Conservation (phyloP, 2,888 invertebrate species). For the Hirtodrosophila trivittata region DNA sequence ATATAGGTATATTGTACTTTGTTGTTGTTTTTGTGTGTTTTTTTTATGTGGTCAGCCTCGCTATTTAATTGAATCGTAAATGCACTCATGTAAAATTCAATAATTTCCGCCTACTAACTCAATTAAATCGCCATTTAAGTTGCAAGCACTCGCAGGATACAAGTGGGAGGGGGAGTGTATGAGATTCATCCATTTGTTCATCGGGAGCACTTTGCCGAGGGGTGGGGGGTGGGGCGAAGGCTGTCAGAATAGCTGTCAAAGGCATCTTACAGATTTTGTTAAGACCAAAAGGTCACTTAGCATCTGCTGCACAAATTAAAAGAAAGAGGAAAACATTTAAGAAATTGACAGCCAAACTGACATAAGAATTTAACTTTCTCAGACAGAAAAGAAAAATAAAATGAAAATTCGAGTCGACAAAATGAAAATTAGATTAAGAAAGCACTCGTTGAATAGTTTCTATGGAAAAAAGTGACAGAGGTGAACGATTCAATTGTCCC, state of each 20-base stretch:
- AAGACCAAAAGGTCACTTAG: slow-evolving; percentile 16
- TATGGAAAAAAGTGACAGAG: no score
- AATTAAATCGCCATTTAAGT: slow-evolving; percentile 61
- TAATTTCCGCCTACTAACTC: slow-evolving; percentile 63
- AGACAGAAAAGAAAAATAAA: no score
- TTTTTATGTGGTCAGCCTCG: slow-evolving; percentile 4
- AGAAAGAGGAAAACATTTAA: not conserved
- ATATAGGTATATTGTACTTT: not conserved
- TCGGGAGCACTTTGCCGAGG: not conserved
- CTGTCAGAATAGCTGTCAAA: slow-evolving; percentile 4
- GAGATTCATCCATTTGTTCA: not conserved
- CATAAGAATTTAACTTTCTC: no score
- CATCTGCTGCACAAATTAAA: not conserved
- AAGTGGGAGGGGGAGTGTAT: not conserved
- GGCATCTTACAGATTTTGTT: slow-evolving; percentile 12
- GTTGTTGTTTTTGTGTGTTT: slow-evolving; percentile 4
- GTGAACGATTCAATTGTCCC: no score
- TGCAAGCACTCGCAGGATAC: slow-evolving; percentile 14
- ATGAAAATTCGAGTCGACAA: no score
- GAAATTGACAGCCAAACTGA: no score
- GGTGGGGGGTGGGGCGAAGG: no score
- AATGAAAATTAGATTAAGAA: no score
- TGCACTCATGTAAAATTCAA: slow-evolving; percentile 73
- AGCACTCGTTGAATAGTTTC: no score
- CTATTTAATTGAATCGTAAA: slow-evolving; percentile 64